These are phyloP conservation scores for Dicycla oo DNA, from an alignment of 2,888 invertebrate genomes.

Conservation along the genomic window DNA sequence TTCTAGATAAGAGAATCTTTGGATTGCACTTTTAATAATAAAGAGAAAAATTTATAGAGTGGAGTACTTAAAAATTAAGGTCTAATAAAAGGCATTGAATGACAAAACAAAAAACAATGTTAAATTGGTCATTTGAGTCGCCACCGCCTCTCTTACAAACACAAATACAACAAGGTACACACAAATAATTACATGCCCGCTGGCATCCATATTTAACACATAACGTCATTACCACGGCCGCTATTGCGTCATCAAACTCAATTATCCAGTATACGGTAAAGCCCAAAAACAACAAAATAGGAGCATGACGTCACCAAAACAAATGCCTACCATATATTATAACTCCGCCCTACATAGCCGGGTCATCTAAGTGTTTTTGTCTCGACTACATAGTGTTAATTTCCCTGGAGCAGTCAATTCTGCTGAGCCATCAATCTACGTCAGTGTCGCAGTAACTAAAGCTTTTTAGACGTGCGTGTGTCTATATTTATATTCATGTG, in stretches of 20 bases:
- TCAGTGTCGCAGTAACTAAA: constrained; percentile 67
- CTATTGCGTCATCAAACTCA: constrained; percentile 53
- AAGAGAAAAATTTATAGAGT: neutral
- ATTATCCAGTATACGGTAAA: constrained; percentile 42
- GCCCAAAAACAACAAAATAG: constrained; percentile 56
- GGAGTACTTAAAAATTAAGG: neutral
- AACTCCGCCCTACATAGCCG: constrained; percentile 39
- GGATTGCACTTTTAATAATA: neutral
- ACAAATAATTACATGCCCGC: constrained; percentile 33
- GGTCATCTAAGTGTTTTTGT: constrained; percentile 66
- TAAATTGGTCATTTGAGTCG: neutral
- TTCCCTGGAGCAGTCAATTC: constrained; percentile 81
- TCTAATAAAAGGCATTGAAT: neutral
- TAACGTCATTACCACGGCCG: constrained; percentile 33
- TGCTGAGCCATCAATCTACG: constrained; percentile 77
- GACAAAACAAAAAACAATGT: neutral
- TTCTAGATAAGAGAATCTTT: neutral
- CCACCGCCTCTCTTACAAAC: neutral
- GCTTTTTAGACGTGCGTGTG: constrained; percentile 50
- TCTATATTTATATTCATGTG: constrained; percentile 34
- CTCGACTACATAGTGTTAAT: constrained; percentile 75
- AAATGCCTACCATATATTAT: constrained; percentile 51
- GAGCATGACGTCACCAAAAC: constrained; percentile 42
- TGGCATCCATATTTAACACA: constrained; percentile 37
- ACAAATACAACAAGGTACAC: neutral